Conservation (phyloP, 2,797 vertebrate species). For the Peromyscus attwateri region DNA sequence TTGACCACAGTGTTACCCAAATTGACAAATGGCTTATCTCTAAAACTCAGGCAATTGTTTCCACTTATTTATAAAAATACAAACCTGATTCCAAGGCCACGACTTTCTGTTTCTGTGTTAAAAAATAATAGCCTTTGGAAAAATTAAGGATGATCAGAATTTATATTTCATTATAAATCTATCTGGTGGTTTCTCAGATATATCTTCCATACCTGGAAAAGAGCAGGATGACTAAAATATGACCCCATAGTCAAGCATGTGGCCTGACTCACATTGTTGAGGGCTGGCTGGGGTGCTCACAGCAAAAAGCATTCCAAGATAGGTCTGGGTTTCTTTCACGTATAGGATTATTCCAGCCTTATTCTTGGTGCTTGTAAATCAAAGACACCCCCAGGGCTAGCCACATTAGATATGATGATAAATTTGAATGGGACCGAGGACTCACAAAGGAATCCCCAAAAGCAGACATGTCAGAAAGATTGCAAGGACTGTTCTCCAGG, state of each 20-base stretch:
- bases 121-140: conserved; percentile 46
- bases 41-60: neutral
- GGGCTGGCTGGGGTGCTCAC: neutral
- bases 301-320: conserved; percentile 24
- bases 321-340: neutral
- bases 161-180: conserved; percentile 37
- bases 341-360: neutral
- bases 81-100: conserved; percentile 3
- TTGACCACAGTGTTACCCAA: neutral
- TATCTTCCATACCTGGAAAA: neutral
- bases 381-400: neutral
- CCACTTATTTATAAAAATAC: conserved; percentile 31
- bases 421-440: neutral
- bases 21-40: conserved; percentile 19
- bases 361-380: neutral
- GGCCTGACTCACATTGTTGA: conserved; percentile 51
- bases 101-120: neutral
- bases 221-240: neutral
- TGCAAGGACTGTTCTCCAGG: neutral
- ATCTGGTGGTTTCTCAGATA: conserved; percentile 19
- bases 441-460: neutral
- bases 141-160: conserved; percentile 10
- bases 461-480: neutral
- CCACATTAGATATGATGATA: neutral
- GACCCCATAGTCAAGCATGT: neutral